Base-by-base conservation (phyloP, 2,113 vertebrate species). In the Fukomys damarensis region DNA sequence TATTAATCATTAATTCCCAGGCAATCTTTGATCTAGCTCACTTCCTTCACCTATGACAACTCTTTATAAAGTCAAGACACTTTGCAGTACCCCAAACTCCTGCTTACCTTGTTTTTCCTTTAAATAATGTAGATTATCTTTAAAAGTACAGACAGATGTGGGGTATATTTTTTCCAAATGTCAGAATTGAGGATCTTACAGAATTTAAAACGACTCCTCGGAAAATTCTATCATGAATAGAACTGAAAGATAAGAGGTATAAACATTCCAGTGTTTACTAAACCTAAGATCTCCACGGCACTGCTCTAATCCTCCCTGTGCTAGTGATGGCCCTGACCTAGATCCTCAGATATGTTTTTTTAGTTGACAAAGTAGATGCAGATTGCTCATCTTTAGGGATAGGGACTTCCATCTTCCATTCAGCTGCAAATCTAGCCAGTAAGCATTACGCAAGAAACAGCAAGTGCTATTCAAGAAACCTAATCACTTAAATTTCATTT, bases 401-500 rank as follows among this genome's bases (percentile, higher is more conserved):
- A 52, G 13, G 54, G 83, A 61, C 2, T 86, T 76, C 20, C 43
- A 32, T 28, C 32, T 76, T 88, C 28, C n/a, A 56, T 20, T 80
- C 54, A 65, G 32, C 59, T 92, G 26, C 43, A 86, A 90, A 77
- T 20, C 77, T 46, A 91, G 28, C 28, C 59, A 32, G 20, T 77
- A 92, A 84, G 82, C 35, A 58, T 68, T 68, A 86, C n/a, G n/a
- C n/a, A n/a, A n/a, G n/a, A n/a, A n/a, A n/a, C n/a, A n/a, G n/a
- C n/a, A n/a, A n/a, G 74, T 63, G n/a, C 65, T 83, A 91, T 91
- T 72, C 58, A 91, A 91, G 30, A 95, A 89, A 94, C 8, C 16
- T 41, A 66, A 70, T 80, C 56, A 93, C 54, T 90, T 93, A 65
- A 65, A 86, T 65, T 82, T 82, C 1, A 70, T 86, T 92, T 89